A percentile compares a stretch with the other conserved stretches of the same genome.
Evolutionary conservation across 2,113 vertebrate species (phyloP).

Genomic region (Colossoma macropomum): DNA sequence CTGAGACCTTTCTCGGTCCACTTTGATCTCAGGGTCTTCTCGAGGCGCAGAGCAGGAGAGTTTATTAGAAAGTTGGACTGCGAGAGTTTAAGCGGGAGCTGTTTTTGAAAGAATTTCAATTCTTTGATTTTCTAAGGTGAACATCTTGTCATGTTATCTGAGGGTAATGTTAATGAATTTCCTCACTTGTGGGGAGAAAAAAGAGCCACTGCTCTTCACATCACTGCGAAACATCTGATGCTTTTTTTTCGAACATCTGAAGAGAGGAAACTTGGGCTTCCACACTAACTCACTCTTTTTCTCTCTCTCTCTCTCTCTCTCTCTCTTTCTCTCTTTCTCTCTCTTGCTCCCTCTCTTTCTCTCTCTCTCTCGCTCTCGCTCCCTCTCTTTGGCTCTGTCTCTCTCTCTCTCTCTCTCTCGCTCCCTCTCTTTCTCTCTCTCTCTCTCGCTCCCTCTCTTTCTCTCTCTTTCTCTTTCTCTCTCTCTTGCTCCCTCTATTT

Average conservation of each 20-base stretch:
- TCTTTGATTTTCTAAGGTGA: not conserved
- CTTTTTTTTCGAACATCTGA: not conserved
- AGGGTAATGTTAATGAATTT: constrained; percentile 13
- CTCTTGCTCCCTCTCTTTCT: too few relatives aligned
- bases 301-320: not conserved
- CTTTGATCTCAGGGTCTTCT: constrained; percentile 12
- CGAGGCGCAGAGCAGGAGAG: not conserved
- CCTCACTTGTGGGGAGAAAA: not conserved
- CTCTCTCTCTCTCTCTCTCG: too few relatives aligned
- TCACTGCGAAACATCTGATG: not conserved
- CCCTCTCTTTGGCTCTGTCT: too few relatives aligned
- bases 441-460: too few relatives aligned
- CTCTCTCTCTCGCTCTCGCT: too few relatives aligned
- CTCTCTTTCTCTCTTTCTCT: not conserved
- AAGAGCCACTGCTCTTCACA: not conserved
- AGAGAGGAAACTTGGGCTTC: constrained; percentile 4
- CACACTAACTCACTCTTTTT: not conserved
- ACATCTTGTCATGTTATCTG: not conserved
- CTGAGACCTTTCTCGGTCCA: too few relatives aligned
- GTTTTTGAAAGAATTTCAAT: constrained; percentile 1
- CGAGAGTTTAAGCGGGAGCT: not conserved
- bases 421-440: too few relatives aligned
- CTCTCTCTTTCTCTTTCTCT: too few relatives aligned
- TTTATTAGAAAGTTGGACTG: not conserved
- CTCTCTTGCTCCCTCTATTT: too few relatives aligned